Evolutionary conservation across 2,888 invertebrate species (phyloP).

Genomic region (Chrysina gloriosa): DNA sequence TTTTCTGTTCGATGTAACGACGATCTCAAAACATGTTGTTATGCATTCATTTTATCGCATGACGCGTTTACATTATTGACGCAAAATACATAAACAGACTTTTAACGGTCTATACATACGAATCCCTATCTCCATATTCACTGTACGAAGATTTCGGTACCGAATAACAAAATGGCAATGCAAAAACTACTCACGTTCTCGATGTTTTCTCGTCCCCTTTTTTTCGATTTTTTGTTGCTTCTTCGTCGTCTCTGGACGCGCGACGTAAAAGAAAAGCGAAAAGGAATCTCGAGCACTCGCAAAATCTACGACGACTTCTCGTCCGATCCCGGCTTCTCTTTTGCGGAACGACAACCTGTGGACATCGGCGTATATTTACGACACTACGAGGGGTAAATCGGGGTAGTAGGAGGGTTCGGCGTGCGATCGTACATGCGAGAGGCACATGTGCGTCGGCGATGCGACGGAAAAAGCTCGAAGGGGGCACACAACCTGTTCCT

Average conservation of each 20-base stretch:
- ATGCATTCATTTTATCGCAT: too few relatives aligned
- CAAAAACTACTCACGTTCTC: too few relatives aligned
- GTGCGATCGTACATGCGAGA: slow-evolving; percentile 11
- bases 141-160: too few relatives aligned
- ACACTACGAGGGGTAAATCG: neutral
- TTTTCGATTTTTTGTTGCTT: neutral
- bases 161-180: too few relatives aligned
- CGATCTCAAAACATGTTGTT: too few relatives aligned
- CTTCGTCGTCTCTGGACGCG: neutral
- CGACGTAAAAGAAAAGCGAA: neutral
- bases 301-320: neutral
- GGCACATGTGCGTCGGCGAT: slow-evolving; percentile 38
- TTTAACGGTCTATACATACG: too few relatives aligned
- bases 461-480: slow-evolving; percentile 19
- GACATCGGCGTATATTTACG: slow-evolving; percentile 10
- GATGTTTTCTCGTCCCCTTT: too few relatives aligned
- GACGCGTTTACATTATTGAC: too few relatives aligned
- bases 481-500: slow-evolving; percentile 44
- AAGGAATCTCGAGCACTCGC: neutral
- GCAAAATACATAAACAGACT: too few relatives aligned
- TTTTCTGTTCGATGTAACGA: too few relatives aligned
- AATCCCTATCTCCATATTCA: too few relatives aligned
- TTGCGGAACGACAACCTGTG: slow-evolving; percentile 14
- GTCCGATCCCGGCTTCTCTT: neutral
- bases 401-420: neutral